Conservation (phyloP, 2,797 vertebrate genomes). For the Taeniopygia guttata region DNA sequence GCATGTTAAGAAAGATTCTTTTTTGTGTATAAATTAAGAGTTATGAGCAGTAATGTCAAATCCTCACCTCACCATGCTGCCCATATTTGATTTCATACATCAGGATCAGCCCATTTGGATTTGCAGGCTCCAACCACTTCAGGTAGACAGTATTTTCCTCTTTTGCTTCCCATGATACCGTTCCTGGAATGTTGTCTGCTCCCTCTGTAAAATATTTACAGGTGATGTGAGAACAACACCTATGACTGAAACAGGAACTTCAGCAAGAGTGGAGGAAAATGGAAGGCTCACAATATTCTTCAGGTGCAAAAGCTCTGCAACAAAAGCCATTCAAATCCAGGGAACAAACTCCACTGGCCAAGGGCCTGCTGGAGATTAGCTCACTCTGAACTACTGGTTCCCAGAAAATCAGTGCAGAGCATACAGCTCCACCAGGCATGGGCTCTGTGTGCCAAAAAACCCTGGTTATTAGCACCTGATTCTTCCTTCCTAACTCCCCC, state of each 20-base stretch:
- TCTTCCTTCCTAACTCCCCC: background rate
- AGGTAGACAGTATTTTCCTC: constrained; percentile 87
- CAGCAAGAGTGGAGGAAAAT: background rate
- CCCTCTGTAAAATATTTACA: constrained; percentile 78
- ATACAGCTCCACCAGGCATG: background rate
- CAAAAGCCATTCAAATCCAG: background rate
- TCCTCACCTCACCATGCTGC: constrained; percentile 87
- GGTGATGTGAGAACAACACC: background rate
- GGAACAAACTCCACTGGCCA: background rate
- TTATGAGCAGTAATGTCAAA: background rate
- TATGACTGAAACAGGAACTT: background rate
- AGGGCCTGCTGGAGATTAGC: background rate
- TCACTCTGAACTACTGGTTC: background rate
- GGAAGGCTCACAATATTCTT: background rate
- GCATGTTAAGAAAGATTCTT: background rate
- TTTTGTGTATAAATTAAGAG: background rate
- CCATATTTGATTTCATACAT: constrained; percentile 97
- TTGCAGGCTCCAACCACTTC: constrained; percentile 88
- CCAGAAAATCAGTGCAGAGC: background rate
- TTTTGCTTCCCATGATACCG: constrained; percentile 82
- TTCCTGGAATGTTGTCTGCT: constrained; percentile 93
- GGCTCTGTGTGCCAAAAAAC: background rate
- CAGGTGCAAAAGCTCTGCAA: background rate
- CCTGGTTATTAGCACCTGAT: background rate
- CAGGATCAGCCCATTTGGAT: constrained; percentile 91